A percentile compares a stretch with the other conserved stretches of the same genome.
These are phyloP conservation scores for Melanargia galathea DNA, from an alignment of 2,888 invertebrate genomes.

Conservation along the genomic window DNA sequence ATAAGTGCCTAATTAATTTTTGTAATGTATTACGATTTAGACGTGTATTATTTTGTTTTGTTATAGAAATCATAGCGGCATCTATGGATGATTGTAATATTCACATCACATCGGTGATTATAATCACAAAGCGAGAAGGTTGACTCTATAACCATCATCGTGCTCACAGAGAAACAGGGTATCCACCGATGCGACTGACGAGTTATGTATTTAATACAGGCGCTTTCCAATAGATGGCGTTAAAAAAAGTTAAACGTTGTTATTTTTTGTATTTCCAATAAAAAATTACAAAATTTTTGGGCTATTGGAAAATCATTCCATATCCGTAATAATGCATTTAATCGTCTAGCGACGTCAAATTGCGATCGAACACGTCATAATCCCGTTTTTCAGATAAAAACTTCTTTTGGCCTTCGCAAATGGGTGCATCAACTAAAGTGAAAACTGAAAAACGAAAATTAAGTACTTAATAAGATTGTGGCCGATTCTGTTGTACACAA, in stretches of 20 bases:
- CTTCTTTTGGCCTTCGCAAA: slow-evolving; percentile 48
- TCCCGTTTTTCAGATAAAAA: slow-evolving; percentile 39
- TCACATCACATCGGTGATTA: not conserved
- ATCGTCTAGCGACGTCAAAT: slow-evolving; percentile 12
- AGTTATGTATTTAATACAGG: not conserved
- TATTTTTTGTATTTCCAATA: no score
- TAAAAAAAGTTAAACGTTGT: not conserved
- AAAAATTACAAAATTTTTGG: not conserved
- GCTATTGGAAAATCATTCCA: no score
- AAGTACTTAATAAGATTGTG: no score
- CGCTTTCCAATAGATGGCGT: not conserved
- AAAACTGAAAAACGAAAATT: slow-evolving; percentile 47
- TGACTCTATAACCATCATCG: not conserved
- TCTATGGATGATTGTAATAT: not conserved
- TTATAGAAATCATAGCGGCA: not conserved
- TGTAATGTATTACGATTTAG: no score
- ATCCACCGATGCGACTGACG: not conserved
- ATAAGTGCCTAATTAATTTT: no score
- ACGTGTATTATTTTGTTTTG: no score
- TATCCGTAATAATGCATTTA: no score
- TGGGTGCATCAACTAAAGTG: slow-evolving; percentile 39
- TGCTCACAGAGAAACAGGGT: not conserved
- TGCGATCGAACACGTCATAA: slow-evolving; percentile 26
- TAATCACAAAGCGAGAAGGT: not conserved
- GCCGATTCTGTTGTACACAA: no score